A percentile compares a stretch with the other conserved stretches of the same genome.
Evolutionary conservation across 2,113 vertebrate genomes (phyloP).

Genomic region (Todiramphus saurophagus): DNA sequence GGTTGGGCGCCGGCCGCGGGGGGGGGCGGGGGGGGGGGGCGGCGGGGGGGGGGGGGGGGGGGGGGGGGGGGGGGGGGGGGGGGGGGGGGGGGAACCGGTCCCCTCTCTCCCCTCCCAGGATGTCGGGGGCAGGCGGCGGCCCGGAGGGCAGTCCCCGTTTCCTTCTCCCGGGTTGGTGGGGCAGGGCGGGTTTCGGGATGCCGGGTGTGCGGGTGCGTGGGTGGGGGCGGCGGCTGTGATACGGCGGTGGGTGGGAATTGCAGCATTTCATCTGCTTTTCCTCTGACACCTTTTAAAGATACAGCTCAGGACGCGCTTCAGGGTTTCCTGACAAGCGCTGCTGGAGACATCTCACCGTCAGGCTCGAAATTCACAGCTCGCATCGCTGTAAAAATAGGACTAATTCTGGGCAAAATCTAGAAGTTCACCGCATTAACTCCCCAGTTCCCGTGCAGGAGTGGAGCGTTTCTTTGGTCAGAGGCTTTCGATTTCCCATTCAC

Average conservation of each 20-base stretch:
- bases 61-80: no score
- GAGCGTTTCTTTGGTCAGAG: background rate
- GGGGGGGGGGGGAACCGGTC: background rate
- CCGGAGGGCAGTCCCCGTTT: conserved; percentile 77
- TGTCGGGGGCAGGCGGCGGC: conserved; percentile 64
- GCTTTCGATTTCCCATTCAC: background rate
- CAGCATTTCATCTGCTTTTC: conserved; percentile 66
- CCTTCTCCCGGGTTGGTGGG: conserved; percentile 40
- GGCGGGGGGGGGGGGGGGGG: no score
- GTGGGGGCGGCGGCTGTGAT: conserved; percentile 47
- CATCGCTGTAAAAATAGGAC: background rate
- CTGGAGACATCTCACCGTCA: background rate
- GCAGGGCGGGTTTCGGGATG: conserved; percentile 68
- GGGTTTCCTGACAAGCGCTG: background rate
- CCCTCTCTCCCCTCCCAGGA: conserved; percentile 59
- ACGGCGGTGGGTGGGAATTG: conserved; percentile 71
- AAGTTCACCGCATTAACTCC: background rate
- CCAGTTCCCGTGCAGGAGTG: background rate
- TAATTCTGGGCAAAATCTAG: background rate
- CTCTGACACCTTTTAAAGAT: conserved; percentile 76
- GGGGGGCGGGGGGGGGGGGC: no score
- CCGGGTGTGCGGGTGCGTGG: conserved; percentile 63
- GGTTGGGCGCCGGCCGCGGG: no score
- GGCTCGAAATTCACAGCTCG: background rate
- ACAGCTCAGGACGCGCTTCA: conserved; percentile 15